Evolutionary conservation across 2,888 invertebrate genomes (phyloP), one percentile per base, ranked within the genome.

Genomic region (Lepidocyrtoides sp.): DNA sequence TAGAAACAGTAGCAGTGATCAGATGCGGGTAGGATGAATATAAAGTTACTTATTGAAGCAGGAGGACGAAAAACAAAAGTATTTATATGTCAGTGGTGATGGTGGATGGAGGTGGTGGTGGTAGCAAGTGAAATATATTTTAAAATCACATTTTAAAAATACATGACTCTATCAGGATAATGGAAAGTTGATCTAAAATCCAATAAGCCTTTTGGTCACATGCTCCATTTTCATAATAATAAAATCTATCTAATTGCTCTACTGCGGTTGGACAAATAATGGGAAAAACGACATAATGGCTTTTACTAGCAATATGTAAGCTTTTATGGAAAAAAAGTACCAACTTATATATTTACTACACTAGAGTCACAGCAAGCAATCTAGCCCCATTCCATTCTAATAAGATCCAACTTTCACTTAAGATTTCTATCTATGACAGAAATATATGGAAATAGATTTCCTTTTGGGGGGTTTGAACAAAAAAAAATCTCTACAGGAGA

Each of bases 71-170:
- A 48, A 44, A n/a, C 5, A 3, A 29, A 66, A 12, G 17, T n/a
- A n/a, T n/a, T n/a, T n/a, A n/a, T 20, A 77, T 1, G 8, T 14
- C 51, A 51, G 36, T 17, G 32, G 1, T n/a, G 10, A 36, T 12
- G n/a, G n/a, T n/a, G n/a, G n/a, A n/a, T n/a, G n/a, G n/a, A n/a
- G n/a, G n/a, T n/a, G n/a, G n/a, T n/a, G n/a, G n/a, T n/a, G n/a
- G n/a, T n/a, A n/a, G n/a, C n/a, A n/a, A n/a, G n/a, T n/a, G n/a
- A 29, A 32, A 17, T 69, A 20, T 44, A 82, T 84, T 84, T 84
- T 69, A 84, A 83, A 84, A 84, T 66, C 32, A 44, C 72, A 54
- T 84, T 84, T 63, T 77, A 77, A 84, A 84, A 72, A 84, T 69
- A 84, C 84, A 72, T 54, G 48, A 54, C 23, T 69, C 44, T 66